These are phyloP conservation scores for Hydrotaea cyrtoneurina DNA, from an alignment of 2,888 invertebrate species.

Conservation along the genomic window DNA sequence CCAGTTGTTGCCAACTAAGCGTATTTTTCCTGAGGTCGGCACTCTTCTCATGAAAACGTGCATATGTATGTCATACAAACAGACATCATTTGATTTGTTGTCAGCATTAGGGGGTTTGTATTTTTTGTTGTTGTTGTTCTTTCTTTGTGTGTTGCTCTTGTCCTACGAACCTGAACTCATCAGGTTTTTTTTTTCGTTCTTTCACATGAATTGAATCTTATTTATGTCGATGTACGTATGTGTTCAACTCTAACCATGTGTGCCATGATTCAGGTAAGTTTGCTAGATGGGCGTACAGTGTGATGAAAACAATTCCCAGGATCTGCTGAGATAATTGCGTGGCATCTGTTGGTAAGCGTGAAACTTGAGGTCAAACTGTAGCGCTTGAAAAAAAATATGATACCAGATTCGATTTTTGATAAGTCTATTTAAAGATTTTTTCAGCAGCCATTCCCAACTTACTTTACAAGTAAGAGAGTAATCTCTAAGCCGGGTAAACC, in stretches of 20 bases:
- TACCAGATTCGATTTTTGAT: too few relatives aligned
- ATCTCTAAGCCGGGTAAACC: too few relatives aligned
- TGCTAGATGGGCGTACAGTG: constrained; percentile 5
- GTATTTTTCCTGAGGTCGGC: constrained; percentile 1
- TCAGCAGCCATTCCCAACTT: too few relatives aligned
- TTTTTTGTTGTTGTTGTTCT: background rate
- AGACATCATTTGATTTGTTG: constrained; percentile 25
- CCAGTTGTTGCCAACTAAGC: constrained; percentile 35
- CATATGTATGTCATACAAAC: background rate
- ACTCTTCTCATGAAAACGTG: background rate
- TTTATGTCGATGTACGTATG: constrained; percentile 4
- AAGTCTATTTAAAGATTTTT: too few relatives aligned
- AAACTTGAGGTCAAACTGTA: too few relatives aligned
- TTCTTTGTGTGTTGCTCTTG: background rate
- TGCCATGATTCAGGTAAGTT: background rate
- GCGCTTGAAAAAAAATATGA: too few relatives aligned
- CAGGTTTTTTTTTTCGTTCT: background rate
- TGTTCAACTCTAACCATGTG: background rate
- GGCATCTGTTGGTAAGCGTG: too few relatives aligned
- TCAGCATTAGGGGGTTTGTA: constrained; percentile 16
- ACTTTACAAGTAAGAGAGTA: too few relatives aligned
- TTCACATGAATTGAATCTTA: constrained; percentile 19
- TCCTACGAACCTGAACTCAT: constrained; percentile 16
- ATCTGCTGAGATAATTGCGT: too few relatives aligned
- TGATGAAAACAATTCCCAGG: background rate